Evolutionary conservation across 2,797 vertebrate genomes (phyloP), one percentile per base, ranked within the genome.

Genomic region (Apogon talboti): DNA sequence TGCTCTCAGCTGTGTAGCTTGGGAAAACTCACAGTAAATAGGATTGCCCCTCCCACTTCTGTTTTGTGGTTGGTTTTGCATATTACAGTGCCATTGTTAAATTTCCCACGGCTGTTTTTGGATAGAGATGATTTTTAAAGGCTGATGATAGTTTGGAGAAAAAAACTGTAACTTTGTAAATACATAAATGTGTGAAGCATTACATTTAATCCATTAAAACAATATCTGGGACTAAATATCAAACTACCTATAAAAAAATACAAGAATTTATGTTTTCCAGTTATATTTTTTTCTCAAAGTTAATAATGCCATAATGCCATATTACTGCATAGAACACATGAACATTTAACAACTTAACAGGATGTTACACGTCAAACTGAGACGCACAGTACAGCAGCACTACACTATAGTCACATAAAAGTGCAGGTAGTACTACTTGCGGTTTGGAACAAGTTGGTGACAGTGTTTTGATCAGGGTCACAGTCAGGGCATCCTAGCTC

Each of bases 1-100:
- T 3, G 24, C 6, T 35, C 9, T 9, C 8, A 35, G 33, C 33
- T 35, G 33, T 28, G 24, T 28, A 28, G 24, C 24, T 28, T 28
- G 24, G 24, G 24, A 6, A 5, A 28, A 28, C 24, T 28, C 24
- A 21, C 19, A 6, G 24, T 6, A 5, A 28, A 28, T 28, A 28
- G 33, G 33, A 7, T 35, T 35, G 7, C 33, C 33, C 18, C 58
- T 38, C 74, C 40, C 41, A 11, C 41, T 45, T 51, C 59, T 74
- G 48, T 72, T 68, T 62, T 66, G 56, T 84, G 79, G 15, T 64
- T 77, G 56, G 49, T 67, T 71, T 78, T 76, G 56, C 66, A 74
- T 79, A 72, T 71, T 47, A 56, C 49, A 45, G 65, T 54, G 52
- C 59, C 66, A 46, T 52, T 66, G 63, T 77, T 79, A 79, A 63